Base-by-base conservation (phyloP, 1,140 invertebrate genomes). In the Cyphomyrmex costatus region DNA sequence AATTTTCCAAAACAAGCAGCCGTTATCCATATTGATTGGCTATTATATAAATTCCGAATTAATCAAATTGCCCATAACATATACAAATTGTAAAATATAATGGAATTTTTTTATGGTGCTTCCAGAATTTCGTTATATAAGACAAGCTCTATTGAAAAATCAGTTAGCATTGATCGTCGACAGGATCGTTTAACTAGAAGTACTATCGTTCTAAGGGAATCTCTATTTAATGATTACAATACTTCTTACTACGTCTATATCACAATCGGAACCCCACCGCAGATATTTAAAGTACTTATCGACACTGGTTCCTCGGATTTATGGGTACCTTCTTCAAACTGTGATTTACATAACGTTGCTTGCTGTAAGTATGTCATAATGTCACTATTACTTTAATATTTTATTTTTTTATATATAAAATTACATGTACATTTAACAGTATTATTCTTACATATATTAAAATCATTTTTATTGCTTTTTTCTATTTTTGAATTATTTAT, bases 271-370 rank as follows among this genome's bases (percentile, higher is more conserved):
- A 42, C 36, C 10, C 36, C 36, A 42, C 36, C 36, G 36, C 36
- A 42, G 36, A 51, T 95, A 2, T 99, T 99, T 95, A 98, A 97
- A 89, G 99, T 99, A 68, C 97, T 99, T 36, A 99, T 99, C 95
- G 99, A 99, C 94, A 99, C 99, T 8, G 99, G 99, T 73, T 99
- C 99, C 1, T 99, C 99, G 16, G 99, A 99, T 94, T 96, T 99
- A 27, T 99, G 99, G 99, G 97, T 99, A 83, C 99, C 99, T 8
- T 99, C 99, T 0, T 99, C 99, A 95, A 97, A 99, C 93, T 99
- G 98, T 92, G 97, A 98, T 91, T 96, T 97, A 85, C 98, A 98
- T 49, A 99, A 99, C 92, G 98, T 99, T 92, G 99, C 99, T 65
- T 99, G 99, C 94, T 95, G 98, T 98, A 96, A 97, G 98, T 97